Percentiles rank a stretch among this genome's conserved stretches.
These are phyloP conservation scores for Pseudachorutes palmiensis DNA, from an alignment of 1,140 invertebrate genomes.

Conservation along the genomic window DNA sequence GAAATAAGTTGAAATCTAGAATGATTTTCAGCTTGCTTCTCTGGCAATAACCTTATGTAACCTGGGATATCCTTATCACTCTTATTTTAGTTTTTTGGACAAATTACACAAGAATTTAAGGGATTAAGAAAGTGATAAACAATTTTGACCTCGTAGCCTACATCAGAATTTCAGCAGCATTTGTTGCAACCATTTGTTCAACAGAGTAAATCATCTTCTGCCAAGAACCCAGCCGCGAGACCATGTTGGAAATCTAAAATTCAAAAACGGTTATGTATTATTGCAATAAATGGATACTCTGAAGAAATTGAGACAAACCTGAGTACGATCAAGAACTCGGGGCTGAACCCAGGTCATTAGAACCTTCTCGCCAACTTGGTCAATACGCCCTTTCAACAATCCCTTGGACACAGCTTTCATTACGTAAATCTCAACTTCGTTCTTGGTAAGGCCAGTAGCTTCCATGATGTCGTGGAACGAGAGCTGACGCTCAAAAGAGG, in stretches of 20 bases:
- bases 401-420: conserved; percentile 97
- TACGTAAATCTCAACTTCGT: conserved; percentile 87
- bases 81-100: too few relatives aligned
- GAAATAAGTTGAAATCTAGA: too few relatives aligned
- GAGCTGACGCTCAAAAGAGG: conserved; percentile 62
- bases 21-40: too few relatives aligned
- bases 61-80: too few relatives aligned
- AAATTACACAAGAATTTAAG: too few relatives aligned
- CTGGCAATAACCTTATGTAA: too few relatives aligned
- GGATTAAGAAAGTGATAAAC: too few relatives aligned
- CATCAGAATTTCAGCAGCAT: conserved; percentile 75
- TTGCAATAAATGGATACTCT: background rate
- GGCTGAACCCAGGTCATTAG: conserved; percentile 89
- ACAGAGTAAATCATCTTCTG: conserved; percentile 72
- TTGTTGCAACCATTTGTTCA: conserved; percentile 68
- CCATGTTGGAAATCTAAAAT: conserved; percentile 65
- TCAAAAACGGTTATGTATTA: conserved; percentile 11
- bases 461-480: conserved; percentile 84
- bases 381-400: conserved; percentile 86
- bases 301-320: conserved; percentile 44
- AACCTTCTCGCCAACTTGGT: conserved; percentile 77
- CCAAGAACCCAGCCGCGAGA: conserved; percentile 67
- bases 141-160: too few relatives aligned
- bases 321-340: conserved; percentile 66
- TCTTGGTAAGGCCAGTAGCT: conserved; percentile 69